These are phyloP conservation scores for Plodia interpunctella DNA, from an alignment of 1,140 invertebrate species.

Conservation along the genomic window DNA sequence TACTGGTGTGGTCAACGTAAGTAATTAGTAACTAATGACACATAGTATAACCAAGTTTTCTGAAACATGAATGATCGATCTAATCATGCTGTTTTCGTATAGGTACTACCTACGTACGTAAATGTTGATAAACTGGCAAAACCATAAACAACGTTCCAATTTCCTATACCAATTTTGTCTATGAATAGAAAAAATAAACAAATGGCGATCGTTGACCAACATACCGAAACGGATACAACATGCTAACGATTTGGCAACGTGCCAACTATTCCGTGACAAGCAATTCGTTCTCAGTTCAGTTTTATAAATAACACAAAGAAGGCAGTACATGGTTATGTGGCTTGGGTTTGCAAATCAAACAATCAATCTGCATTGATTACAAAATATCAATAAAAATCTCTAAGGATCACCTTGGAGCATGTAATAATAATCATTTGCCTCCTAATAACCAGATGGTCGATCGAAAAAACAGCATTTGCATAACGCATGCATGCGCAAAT, in stretches of 20 bases:
- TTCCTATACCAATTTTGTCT: neutral
- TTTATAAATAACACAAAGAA: conserved; percentile 47
- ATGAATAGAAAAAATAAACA: conserved; percentile 47
- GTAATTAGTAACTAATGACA: too few relatives aligned
- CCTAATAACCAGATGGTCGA: too few relatives aligned
- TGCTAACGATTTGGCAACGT: conserved; percentile 54
- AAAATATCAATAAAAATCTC: too few relatives aligned
- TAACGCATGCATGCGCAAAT: too few relatives aligned
- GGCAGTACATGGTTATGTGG: conserved; percentile 17
- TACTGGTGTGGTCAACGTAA: too few relatives aligned
- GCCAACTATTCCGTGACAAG: conserved; percentile 64
- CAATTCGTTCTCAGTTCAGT: conserved; percentile 41
- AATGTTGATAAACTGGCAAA: neutral
- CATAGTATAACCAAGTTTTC: too few relatives aligned
- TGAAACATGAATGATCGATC: too few relatives aligned
- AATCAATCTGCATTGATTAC: neutral
- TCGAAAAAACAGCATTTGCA: too few relatives aligned
- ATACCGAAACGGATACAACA: conserved; percentile 55
- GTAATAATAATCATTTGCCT: too few relatives aligned
- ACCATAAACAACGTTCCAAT: neutral
- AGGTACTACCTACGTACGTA: too few relatives aligned
- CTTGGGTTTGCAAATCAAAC: neutral
- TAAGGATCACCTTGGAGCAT: too few relatives aligned
- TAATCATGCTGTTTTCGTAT: too few relatives aligned
- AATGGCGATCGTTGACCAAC: conserved; percentile 65